Conservation (phyloP, 2,888 invertebrate species). For the Scrobipalpa costella region DNA sequence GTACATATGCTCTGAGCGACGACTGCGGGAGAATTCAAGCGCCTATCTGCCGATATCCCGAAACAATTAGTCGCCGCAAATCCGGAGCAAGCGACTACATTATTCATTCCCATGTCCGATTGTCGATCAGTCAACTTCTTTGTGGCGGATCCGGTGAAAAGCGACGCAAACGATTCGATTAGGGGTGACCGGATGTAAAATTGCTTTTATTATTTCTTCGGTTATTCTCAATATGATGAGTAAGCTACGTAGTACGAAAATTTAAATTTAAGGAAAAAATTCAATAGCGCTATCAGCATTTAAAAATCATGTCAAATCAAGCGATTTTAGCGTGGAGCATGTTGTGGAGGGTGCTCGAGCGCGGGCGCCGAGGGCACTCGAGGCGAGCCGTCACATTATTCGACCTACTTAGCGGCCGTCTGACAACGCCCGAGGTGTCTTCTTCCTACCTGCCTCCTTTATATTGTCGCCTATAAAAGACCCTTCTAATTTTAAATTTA, state of each 20-base stretch:
- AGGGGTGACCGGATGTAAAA: background rate
- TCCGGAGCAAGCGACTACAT: conserved; percentile 39
- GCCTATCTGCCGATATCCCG: conserved; percentile 39
- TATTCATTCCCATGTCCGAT: conserved; percentile 43
- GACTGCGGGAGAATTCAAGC: conserved; percentile 25
- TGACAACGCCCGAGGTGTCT: conserved; percentile 62
- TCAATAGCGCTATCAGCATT: conserved; percentile 66
- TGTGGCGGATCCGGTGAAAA: conserved; percentile 1
- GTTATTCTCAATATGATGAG: background rate
- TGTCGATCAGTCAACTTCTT: conserved; percentile 21
- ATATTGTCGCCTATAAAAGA: conserved; percentile 52
- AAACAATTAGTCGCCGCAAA: conserved; percentile 47
- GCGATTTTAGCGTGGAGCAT: conserved; percentile 74
- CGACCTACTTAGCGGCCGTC: conserved; percentile 74
- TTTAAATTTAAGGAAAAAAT: conserved; percentile 6
- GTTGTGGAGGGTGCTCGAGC: conserved; percentile 60
- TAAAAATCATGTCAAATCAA: conserved; percentile 80
- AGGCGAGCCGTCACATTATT: conserved; percentile 73
- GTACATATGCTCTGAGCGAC: background rate
- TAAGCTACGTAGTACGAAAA: background rate
- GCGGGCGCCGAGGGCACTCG: conserved; percentile 65
- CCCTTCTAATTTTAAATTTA: conserved; percentile 27
- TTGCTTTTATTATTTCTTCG: background rate
- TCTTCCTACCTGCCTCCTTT: conserved; percentile 48
- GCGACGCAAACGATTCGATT: conserved; percentile 11